Evolutionary conservation across 2,888 invertebrate species (phyloP).

Genomic region (Dasysyrphus albostriatus): DNA sequence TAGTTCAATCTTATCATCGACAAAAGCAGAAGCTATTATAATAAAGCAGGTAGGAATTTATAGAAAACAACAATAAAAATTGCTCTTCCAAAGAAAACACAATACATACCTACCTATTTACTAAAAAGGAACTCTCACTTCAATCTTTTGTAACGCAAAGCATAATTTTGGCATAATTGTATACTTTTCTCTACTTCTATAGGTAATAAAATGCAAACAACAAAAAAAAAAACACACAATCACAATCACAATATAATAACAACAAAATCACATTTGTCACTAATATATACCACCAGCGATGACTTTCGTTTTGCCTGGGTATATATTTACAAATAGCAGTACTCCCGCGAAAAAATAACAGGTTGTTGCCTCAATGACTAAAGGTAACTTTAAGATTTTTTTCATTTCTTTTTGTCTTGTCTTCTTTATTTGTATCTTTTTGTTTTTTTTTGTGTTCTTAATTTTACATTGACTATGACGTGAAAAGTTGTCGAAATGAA

Average conservation of each 20-base stretch:
- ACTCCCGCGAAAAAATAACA: slow-evolving; percentile 33
- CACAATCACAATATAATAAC: background rate
- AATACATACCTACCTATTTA: background rate
- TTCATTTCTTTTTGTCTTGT: background rate
- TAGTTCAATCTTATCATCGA: slow-evolving; percentile 10
- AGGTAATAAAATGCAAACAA: slow-evolving; percentile 19
- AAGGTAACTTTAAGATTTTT: slow-evolving; percentile 8
- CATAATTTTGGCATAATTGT: slow-evolving; percentile 11
- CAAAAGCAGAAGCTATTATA: background rate
- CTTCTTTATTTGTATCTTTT: background rate
- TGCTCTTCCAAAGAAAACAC: slow-evolving; percentile 11
- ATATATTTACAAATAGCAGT: background rate
- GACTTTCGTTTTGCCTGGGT: slow-evolving; percentile 47
- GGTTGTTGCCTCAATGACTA: slow-evolving; percentile 24
- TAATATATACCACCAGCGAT: background rate
- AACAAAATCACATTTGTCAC: slow-evolving; percentile 21
- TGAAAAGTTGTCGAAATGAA: background rate
- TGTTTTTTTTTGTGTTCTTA: background rate
- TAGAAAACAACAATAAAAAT: slow-evolving; percentile 2
- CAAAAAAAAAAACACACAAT: too few relatives aligned
- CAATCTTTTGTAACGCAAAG: slow-evolving; percentile 22
- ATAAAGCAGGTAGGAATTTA: background rate
- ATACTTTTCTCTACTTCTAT: slow-evolving; percentile 4
- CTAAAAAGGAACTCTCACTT: slow-evolving; percentile 37
- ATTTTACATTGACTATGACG: background rate